Evolutionary conservation across 2,113 vertebrate species (phyloP).

Genomic region (Heterotilapia buettikoferi): DNA sequence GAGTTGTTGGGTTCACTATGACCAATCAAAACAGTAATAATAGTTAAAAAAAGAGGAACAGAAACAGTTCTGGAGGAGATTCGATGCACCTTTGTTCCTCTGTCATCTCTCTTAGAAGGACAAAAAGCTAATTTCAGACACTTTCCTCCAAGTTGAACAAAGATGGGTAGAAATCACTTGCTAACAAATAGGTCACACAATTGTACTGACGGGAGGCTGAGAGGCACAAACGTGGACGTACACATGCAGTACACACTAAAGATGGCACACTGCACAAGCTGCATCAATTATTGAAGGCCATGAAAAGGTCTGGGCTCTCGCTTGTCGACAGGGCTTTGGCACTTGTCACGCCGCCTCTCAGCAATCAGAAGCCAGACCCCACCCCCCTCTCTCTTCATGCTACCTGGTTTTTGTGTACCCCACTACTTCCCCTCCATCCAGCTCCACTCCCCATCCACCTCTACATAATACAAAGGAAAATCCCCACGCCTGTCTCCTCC

Average conservation of each 20-base stretch:
- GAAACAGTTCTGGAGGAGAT: background rate
- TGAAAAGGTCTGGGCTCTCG: constrained; percentile 54
- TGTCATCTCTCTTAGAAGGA: background rate
- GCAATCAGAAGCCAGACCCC: background rate
- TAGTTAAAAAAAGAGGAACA: background rate
- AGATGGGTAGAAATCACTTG: background rate
- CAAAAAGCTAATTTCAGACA: background rate
- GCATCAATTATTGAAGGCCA: constrained; percentile 71
- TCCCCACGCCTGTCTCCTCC: constrained; percentile 10
- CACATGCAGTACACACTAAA: constrained; percentile 27
- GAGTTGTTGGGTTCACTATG: background rate
- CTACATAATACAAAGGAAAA: constrained; percentile 47
- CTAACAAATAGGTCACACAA: background rate
- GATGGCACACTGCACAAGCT: constrained; percentile 51
- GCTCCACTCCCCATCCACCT: background rate
- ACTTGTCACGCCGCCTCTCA: constrained; percentile 54
- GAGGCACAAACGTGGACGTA: background rate
- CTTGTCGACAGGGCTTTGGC: constrained; percentile 44
- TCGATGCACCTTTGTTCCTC: background rate
- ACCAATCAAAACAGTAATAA: background rate
- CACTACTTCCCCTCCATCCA: background rate
- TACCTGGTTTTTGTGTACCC: constrained; percentile 6
- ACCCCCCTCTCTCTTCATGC: background rate
- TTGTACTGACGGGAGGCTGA: background rate
- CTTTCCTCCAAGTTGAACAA: background rate